Base-by-base conservation (phyloP, 1,140 invertebrate species). In the Eubasilissa regina region DNA sequence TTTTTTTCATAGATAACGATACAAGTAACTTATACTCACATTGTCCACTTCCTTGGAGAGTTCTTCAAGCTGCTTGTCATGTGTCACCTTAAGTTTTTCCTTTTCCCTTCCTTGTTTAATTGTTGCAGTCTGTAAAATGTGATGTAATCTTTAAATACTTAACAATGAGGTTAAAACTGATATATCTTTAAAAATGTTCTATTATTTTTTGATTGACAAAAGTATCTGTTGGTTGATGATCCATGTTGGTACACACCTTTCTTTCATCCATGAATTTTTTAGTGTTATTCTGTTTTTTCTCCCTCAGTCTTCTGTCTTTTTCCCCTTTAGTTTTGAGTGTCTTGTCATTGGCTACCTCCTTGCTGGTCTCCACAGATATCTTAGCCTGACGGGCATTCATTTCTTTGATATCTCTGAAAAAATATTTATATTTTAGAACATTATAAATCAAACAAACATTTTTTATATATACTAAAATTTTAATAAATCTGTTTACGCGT, bases 201-300 rank as follows among this genome's bases (percentile, higher is more conserved):
- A 35, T 35, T 3, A 35, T 35, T 35, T 35, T 35, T 35, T 35
- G 1, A 35, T 35, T 35, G 25, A 35, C n/a, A n/a, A n/a, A n/a
- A n/a, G n/a, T n/a, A n/a, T n/a, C n/a, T n/a, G 25, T 35, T 35
- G 25, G 25, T 35, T 35, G 25, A 35, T 3, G 6, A 35, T 6
- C 25, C 25, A 35, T 3, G n/a, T 3, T 8, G 8, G n/a, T 3
- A 51, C 11, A 8, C n/a, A 92, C 92, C 89, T 96, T 99, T 66
- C 97, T 92, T 87, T 99, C 98, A 84, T 99, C 98, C 90, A 99
- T 95, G 85, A 99, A 99, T 84, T 98, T 97, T 88, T 99, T 99
- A 15, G 97, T 98, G 86, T 99, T 99, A 85, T 99, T 99, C 84
- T 99, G 97, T 85, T 99, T 98, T 84, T 99, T 97, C 87, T 99